phyloP scores from a whole-genome alignment of 2,797 vertebrate species.

The Bryconaethiops microstoma region DNA sequence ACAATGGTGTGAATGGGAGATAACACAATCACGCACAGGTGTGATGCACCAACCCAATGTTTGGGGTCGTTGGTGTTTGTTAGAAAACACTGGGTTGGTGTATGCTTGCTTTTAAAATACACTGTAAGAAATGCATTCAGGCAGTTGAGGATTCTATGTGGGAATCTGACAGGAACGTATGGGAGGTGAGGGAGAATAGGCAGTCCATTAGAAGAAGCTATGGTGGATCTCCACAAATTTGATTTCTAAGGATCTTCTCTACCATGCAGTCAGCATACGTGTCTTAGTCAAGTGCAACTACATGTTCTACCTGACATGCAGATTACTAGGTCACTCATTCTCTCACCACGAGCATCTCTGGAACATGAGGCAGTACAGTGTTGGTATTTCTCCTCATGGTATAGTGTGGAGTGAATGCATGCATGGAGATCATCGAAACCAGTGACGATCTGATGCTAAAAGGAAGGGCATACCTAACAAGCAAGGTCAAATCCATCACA shows the following conservation, averaged over 20 bases:
- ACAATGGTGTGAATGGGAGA: not conserved
- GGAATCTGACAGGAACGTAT: not conserved
- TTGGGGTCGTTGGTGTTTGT: not conserved
- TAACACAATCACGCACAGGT: not conserved
- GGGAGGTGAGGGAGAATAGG: not conserved
- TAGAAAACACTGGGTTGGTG: not conserved
- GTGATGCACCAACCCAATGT: not conserved
- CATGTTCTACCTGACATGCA: slow-evolving; percentile 45
- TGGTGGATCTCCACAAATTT: not conserved
- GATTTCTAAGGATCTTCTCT: not conserved
- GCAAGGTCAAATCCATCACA: slow-evolving; percentile 39
- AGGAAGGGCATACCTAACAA: slow-evolving; percentile 16
- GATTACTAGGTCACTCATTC: slow-evolving; percentile 6
- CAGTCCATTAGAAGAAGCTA: not conserved
- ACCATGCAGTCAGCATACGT: slow-evolving; percentile 42
- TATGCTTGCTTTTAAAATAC: not conserved
- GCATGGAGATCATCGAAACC: slow-evolving; percentile 32
- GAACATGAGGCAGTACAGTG: not conserved
- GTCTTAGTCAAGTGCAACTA: not conserved
- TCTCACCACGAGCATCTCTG: not conserved
- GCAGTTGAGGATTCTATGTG: not conserved
- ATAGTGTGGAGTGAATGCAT: slow-evolving; percentile 47
- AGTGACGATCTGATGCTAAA: slow-evolving; percentile 13
- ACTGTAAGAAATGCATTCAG: not conserved
- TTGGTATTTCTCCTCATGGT: not conserved